Evolutionary conservation across 2,797 vertebrate species (phyloP).

Genomic region (Nasua narica): DNA sequence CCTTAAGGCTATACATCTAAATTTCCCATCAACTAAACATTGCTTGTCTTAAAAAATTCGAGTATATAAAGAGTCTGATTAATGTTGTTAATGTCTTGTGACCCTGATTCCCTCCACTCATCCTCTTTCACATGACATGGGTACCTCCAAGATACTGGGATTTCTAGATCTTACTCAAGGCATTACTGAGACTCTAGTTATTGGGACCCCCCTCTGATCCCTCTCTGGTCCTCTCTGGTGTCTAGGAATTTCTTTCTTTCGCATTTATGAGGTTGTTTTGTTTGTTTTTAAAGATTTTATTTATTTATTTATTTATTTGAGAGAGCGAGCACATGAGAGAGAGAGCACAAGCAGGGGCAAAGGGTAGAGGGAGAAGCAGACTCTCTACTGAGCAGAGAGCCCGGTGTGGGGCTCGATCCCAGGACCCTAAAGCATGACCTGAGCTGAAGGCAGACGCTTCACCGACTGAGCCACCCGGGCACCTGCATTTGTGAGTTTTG

Average conservation of each 20-base stretch:
- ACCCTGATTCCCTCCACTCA: neutral
- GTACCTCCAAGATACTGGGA: neutral
- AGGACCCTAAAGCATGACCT: no score
- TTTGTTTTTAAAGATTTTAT: no score
- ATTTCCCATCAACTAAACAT: neutral
- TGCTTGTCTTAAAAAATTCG: neutral
- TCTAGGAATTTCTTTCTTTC: neutral
- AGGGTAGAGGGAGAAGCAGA: no score
- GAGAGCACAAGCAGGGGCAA: no score
- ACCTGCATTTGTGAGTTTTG: neutral
- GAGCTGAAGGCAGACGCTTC: no score
- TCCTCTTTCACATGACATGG: neutral
- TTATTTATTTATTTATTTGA: no score
- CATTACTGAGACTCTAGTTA: neutral
- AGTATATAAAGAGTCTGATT: neutral
- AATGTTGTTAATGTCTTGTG: neutral
- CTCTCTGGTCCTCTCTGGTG: neutral
- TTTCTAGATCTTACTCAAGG: neutral
- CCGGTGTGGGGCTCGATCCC: no score
- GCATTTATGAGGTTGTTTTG: neutral
- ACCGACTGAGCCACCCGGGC: no score
- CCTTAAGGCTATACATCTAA: neutral
- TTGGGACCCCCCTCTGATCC: neutral
- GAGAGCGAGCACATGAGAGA: no score
- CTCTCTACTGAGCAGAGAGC: no score